Evolutionary conservation across 2,797 vertebrate species (phyloP).

Genomic region (Botia almorhae): DNA sequence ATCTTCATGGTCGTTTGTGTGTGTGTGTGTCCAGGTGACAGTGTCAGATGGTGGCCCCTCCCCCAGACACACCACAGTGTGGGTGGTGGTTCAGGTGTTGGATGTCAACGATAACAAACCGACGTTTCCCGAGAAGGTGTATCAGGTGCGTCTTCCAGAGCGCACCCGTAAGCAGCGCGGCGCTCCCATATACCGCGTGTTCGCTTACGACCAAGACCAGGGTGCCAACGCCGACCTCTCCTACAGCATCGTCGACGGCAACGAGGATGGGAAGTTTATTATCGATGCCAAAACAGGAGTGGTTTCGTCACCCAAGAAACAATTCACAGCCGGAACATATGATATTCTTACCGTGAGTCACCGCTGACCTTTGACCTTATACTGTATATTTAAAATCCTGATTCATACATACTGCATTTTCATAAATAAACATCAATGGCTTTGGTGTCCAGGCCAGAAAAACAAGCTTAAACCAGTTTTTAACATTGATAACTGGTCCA

Average conservation of each 20-base stretch:
- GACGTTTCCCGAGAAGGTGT: slow-evolving; percentile 92
- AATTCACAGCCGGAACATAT: slow-evolving; percentile 90
- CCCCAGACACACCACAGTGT: slow-evolving; percentile 87
- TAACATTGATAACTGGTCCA: too few species aligned
- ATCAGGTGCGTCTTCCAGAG: slow-evolving; percentile 92
- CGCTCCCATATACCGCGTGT: slow-evolving; percentile 91
- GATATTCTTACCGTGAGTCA: slow-evolving; percentile 92
- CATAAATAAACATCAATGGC: not conserved
- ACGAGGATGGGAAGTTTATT: slow-evolving; percentile 92
- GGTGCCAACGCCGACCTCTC: slow-evolving; percentile 93
- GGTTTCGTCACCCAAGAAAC: slow-evolving; percentile 91
- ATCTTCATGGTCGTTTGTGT: not conserved
- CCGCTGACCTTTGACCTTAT: slow-evolving; percentile 4
- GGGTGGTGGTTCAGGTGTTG: slow-evolving; percentile 91
- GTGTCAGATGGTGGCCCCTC: slow-evolving; percentile 87
- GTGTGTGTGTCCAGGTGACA: slow-evolving; percentile 79
- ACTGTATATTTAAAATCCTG: not conserved
- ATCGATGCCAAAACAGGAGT: slow-evolving; percentile 95
- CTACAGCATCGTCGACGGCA: slow-evolving; percentile 92
- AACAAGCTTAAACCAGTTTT: not conserved
- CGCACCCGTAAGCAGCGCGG: slow-evolving; percentile 90
- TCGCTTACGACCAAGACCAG: slow-evolving; percentile 91
- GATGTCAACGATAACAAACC: slow-evolving; percentile 98
- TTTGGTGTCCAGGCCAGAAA: not conserved
- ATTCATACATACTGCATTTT: not conserved